Conservation (phyloP, 2,113 vertebrate species). For the Merops nubicus region DNA sequence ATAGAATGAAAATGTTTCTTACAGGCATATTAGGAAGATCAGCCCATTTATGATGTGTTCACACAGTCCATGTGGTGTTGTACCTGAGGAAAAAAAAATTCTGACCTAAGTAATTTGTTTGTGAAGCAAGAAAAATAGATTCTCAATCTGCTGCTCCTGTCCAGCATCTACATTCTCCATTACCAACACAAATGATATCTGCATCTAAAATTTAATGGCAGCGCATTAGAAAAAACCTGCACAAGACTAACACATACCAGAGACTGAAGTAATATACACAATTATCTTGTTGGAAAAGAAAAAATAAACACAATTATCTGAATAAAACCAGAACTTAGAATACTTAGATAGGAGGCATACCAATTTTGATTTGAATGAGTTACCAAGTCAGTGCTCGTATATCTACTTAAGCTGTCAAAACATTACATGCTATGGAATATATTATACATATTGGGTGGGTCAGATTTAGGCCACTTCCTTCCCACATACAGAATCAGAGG, state of each 20-base stretch:
- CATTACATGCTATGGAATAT: constrained; percentile 45
- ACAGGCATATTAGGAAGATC: neutral
- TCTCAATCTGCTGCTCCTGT: neutral
- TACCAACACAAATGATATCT: neutral
- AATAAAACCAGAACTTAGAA: constrained; percentile 65
- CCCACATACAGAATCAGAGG: constrained; percentile 37
- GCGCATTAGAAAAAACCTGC: constrained; percentile 4
- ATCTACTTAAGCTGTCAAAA: constrained; percentile 70
- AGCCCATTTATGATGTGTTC: neutral
- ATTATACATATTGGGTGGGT: constrained; percentile 53
- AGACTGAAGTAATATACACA: constrained; percentile 36
- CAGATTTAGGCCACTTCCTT: constrained; percentile 67
- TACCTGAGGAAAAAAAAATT: neutral
- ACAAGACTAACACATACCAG: constrained; percentile 58
- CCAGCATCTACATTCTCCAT: neutral
- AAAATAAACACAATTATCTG: constrained; percentile 68
- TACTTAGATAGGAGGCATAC: constrained; percentile 51
- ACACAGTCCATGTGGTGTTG: neutral
- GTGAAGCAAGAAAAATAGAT: neutral
- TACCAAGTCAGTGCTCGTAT: neutral
- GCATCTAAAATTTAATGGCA: constrained; percentile 4
- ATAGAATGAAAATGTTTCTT: neutral
- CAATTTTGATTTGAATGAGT: constrained; percentile 49
- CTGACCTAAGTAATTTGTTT: neutral
- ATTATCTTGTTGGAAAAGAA: constrained; percentile 62